Percentiles rank a stretch among this genome's conserved stretches.
phyloP scores from a whole-genome alignment of 2,797 vertebrate genomes.

The Neostethus bicornis region DNA sequence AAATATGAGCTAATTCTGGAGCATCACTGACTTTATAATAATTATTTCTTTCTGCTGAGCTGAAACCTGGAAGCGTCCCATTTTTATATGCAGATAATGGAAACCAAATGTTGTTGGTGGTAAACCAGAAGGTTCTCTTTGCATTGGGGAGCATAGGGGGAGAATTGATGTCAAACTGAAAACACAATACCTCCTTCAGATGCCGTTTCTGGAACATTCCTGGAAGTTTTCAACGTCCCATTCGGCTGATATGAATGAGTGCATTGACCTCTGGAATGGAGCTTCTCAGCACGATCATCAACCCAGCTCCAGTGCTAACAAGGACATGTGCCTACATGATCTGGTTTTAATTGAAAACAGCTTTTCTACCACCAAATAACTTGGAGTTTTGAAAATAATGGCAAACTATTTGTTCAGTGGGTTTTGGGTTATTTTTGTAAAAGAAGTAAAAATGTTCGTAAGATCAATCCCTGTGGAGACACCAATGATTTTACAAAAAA shows the following conservation, averaged over 20 bases:
- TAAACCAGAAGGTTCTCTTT: constrained; percentile 16
- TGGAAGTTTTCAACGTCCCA: constrained; percentile 53
- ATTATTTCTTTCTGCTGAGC: neutral
- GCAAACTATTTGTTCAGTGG: neutral
- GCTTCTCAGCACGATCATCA: constrained; percentile 21
- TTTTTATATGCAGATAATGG: constrained; percentile 23
- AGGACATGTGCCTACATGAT: constrained; percentile 1
- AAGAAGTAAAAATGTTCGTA: too few relatives aligned
- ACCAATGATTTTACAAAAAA: constrained; percentile 10
- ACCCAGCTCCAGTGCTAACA: neutral
- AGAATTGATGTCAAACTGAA: constrained; percentile 52
- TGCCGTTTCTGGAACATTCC: constrained; percentile 73
- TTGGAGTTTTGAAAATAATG: neutral
- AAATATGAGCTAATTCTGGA: constrained; percentile 10
- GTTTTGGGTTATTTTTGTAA: constrained; percentile 14
- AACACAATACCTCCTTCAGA: constrained; percentile 67
- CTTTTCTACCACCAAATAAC: constrained; percentile 6
- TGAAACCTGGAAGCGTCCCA: neutral
- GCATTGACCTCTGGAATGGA: constrained; percentile 62
- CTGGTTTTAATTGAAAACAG: constrained; percentile 1
- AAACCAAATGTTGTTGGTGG: constrained; percentile 36
- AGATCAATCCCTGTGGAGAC: constrained; percentile 10
- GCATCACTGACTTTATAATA: neutral
- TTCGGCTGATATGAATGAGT: constrained; percentile 59
- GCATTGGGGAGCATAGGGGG: constrained; percentile 21